Percentiles rank a stretch among this genome's conserved stretches.
Evolutionary conservation across 2,797 vertebrate genomes (phyloP).

Genomic region (Florisuga fusca): DNA sequence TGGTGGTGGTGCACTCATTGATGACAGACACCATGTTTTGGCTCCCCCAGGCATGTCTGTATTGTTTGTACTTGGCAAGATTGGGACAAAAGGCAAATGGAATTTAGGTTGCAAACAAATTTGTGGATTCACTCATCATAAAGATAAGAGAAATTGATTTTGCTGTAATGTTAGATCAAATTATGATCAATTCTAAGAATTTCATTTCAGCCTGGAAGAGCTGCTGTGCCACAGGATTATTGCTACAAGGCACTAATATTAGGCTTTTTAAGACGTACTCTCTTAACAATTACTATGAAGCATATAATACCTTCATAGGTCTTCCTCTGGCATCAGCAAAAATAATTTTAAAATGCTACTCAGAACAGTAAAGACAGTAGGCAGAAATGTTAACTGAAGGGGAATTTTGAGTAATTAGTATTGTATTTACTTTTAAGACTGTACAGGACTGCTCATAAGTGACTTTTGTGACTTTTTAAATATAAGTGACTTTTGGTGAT

Average conservation of each 20-base stretch:
- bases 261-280: not conserved
- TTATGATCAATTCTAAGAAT: not conserved
- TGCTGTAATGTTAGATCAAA: not conserved
- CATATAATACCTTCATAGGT: not conserved
- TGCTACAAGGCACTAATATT: not conserved
- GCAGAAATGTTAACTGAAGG: not conserved
- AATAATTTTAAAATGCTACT: not conserved
- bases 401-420: not conserved
- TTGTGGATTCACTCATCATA: not conserved
- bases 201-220: not conserved
- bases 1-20: not conserved
- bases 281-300: not conserved
- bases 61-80: not conserved
- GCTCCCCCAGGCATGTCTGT: not conserved
- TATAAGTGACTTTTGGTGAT: not conserved
- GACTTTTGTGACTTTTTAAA: not conserved
- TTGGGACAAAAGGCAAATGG: not conserved
- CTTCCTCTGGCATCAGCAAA: not conserved
- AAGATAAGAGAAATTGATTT: not conserved
- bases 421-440: not conserved
- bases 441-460: not conserved
- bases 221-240: not conserved
- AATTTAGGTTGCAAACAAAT: not conserved
- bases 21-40: not conserved
- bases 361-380: not conserved